Base-by-base conservation (phyloP, 2,113 vertebrate genomes). In the Echinops telfairi region DNA sequence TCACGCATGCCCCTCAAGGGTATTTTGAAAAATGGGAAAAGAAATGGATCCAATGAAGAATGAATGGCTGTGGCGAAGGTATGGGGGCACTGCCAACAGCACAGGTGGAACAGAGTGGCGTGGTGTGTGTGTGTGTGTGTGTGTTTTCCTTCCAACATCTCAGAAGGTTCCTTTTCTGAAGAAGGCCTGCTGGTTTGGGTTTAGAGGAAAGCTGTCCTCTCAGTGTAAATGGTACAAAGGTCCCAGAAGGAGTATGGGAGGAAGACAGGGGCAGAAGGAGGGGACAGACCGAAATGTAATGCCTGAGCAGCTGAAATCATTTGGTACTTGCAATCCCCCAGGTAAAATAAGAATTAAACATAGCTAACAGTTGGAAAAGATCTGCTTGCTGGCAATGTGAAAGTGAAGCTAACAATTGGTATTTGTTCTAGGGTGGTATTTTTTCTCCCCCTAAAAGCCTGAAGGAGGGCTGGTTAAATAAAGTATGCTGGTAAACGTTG, bases 391-490 rank as follows among this genome's bases (percentile, higher is more conserved):
- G 92, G 89, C 96, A 92, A 82, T 43, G 92, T 75, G 95, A 92
- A 93, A 89, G 95, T 76, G 86, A 96, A 64, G 53, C 73, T 96
- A 95, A 92, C 94, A 96, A 96, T 95, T 90, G 96, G 96, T 92
- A 80, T 92, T 95, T 92, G 57, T 97, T 97, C 90, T 95, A 97
- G 92, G 53, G 88, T 95, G 88, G 88, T 90, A 80, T 87, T 82
- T 62, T 85, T 62, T 77, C 89, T 85, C 43, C 7, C 60, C 68
- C 23, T 53, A 77, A 88, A 79, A 86, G 93, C 96, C 62, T 80
- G 91, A 97, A 97, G 95, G 75, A 92, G 89, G 73, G 96, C 92
- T 29, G 94, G 96, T 97, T 98, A 98, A 96, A 96, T 92, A 79
- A 94, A 97, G 81, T 82, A 86, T 66, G 87, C 89, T 93, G 95